A percentile compares a stretch with the other conserved stretches of the same genome.
These are phyloP conservation scores for Eptesicus fuscus DNA, from an alignment of 2,113 vertebrate species.

Conservation along the genomic window DNA sequence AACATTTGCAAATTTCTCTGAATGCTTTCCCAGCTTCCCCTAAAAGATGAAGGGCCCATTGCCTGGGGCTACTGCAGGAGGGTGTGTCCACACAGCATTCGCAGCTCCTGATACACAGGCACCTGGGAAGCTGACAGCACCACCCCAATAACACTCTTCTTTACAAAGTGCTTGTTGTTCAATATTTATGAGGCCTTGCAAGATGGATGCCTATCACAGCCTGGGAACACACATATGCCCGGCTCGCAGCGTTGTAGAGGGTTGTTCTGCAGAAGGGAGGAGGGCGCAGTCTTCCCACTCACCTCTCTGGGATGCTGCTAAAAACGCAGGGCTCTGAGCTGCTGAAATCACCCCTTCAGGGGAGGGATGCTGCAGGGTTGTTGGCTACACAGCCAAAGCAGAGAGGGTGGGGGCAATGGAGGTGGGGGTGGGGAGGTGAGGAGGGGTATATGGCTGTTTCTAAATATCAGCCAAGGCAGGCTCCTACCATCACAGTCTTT, in stretches of 20 bases:
- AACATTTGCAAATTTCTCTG: background rate
- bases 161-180: constrained; percentile 77
- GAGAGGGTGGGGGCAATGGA: accelerated
- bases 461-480: background rate
- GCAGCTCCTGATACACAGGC: constrained; percentile 70
- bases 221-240: background rate
- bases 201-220: constrained; percentile 8
- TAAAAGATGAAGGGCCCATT: constrained; percentile 38
- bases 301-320: background rate
- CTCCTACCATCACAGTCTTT: constrained; percentile 11
- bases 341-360: background rate
- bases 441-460: background rate
- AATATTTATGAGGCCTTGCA: constrained; percentile 80
- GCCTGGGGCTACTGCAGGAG: constrained; percentile 48
- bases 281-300: background rate
- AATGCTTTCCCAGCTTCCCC: background rate
- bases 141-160: constrained; percentile 78
- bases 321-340: background rate
- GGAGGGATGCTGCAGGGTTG: background rate
- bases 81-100: constrained; percentile 32
- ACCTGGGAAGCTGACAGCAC: constrained; percentile 70
- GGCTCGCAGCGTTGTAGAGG: background rate
- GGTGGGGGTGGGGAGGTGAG: too few relatives aligned
- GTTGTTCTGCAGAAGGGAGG: background rate
- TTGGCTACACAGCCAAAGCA: background rate